phyloP scores from a whole-genome alignment of 2,113 vertebrate species.

The Poicephalus meyeri region DNA sequence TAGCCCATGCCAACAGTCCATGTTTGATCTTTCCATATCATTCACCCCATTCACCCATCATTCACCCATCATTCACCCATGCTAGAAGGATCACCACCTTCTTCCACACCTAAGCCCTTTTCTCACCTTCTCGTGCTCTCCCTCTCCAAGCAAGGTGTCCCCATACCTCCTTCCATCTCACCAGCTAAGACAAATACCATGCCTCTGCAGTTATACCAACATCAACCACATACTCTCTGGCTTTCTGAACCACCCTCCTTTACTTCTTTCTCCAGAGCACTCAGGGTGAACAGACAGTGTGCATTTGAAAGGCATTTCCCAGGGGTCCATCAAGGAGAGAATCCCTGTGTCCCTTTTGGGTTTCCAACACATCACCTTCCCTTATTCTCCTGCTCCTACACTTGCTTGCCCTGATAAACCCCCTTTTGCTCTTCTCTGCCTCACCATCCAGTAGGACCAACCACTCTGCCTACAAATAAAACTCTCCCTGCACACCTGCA shows the following conservation, averaged over 20 bases:
- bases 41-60: not conserved
- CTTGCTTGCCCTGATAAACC: not conserved
- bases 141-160: not conserved
- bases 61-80: not conserved
- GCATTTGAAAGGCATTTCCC: not conserved
- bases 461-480: not conserved
- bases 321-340: not conserved
- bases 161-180: not conserved
- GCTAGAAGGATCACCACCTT: not conserved
- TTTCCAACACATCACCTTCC: not conserved
- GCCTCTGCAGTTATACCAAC: not conserved
- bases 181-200: not conserved
- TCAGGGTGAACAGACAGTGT: not conserved
- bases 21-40: not conserved
- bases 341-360: not conserved
- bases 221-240: not conserved
- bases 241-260: not conserved
- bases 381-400: accelerated
- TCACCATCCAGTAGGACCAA: not conserved
- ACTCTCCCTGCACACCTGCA: not conserved
- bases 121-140: not conserved
- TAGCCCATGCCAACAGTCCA: not conserved
- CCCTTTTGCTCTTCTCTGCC: not conserved
- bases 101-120: not conserved
- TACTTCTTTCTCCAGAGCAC: not conserved